Evolutionary conservation across 92 coral and sea anemone species (phyloP).

Genomic region (Palythoa caribaeorum): DNA sequence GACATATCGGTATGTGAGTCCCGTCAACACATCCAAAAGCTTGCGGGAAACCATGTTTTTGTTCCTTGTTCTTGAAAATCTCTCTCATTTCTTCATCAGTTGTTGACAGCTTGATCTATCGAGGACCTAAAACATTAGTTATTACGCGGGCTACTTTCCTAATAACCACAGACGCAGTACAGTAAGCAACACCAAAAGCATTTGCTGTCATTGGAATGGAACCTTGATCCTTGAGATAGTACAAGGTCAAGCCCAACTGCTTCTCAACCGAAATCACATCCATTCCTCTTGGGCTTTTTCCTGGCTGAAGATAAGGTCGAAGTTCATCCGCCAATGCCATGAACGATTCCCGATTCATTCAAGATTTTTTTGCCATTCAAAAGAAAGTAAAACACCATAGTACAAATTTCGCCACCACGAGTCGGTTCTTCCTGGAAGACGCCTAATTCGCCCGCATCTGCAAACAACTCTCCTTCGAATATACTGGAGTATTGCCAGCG

Average conservation of each 20-base stretch:
- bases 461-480: constrained; percentile 11
- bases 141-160: constrained; percentile 60
- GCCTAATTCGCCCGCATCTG: constrained; percentile 6
- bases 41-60: constrained; percentile 51
- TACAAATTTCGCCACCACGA: constrained; percentile 13
- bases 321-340: constrained; percentile 33
- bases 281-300: constrained; percentile 53
- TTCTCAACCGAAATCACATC: constrained; percentile 65
- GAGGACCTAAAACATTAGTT: constrained; percentile 45
- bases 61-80: constrained; percentile 31
- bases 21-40: constrained; percentile 57
- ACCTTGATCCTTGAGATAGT: constrained; percentile 70
- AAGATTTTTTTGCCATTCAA: constrained; percentile 11
- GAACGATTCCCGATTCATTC: constrained; percentile 9
- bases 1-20: too few species aligned
- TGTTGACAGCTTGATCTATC: constrained; percentile 40
- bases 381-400: constrained; percentile 10
- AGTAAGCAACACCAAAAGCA: constrained; percentile 61
- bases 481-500: not conserved
- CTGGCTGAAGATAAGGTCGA: constrained; percentile 49
- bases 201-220: constrained; percentile 73
- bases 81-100: constrained; percentile 51
- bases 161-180: constrained; percentile 53
- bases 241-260: constrained; percentile 65
- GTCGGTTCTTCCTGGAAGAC: constrained; percentile 15